Conservation (phyloP, 2,113 vertebrate genomes). For the Pteropus alecto region DNA sequence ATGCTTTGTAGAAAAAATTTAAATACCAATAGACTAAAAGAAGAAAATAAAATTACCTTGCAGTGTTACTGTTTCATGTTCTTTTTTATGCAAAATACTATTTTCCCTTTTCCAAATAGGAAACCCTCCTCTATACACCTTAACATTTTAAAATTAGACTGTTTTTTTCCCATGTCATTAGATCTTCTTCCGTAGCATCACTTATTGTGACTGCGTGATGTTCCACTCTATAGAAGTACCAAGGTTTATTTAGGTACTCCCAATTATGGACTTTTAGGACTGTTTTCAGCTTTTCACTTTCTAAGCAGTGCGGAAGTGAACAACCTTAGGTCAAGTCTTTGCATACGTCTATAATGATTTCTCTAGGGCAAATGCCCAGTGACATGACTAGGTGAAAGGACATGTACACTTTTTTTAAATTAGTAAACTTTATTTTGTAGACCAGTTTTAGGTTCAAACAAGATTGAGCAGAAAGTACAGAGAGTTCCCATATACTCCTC, state of each 20-base stretch:
- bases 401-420: neutral
- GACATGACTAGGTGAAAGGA: neutral
- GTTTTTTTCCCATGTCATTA: neutral
- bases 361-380: neutral
- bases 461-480: neutral
- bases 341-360: neutral
- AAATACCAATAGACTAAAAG: neutral
- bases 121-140: neutral
- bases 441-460: neutral
- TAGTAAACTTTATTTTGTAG: constrained; percentile 6
- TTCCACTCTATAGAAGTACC: neutral
- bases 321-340: neutral
- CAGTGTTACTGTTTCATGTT: neutral
- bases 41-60: neutral
- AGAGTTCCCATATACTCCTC: neutral
- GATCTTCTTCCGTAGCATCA: neutral
- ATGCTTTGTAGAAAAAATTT: neutral
- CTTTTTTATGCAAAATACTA: neutral
- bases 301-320: neutral
- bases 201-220: neutral
- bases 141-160: neutral
- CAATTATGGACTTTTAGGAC: neutral
- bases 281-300: neutral
- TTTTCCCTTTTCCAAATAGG: neutral
- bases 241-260: neutral